Conservation (phyloP, 2,113 vertebrate genomes). For the Alosa alosa region DNA sequence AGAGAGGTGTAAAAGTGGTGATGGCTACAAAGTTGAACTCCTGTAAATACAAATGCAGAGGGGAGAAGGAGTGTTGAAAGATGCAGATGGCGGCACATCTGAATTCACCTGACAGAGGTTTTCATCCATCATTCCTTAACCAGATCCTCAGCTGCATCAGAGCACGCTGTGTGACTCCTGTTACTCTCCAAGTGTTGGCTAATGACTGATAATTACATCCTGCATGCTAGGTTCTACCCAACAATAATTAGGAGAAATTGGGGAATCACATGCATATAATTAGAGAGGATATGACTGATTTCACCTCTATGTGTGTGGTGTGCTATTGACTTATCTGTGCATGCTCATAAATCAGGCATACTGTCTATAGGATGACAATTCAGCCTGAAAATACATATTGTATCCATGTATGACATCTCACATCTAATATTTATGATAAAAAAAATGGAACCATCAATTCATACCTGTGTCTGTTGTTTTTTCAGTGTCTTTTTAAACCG, state of each 20-base stretch:
- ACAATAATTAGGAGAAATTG: constrained; percentile 21
- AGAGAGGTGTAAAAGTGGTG: background rate
- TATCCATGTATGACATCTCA: background rate
- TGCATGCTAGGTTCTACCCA: constrained; percentile 10
- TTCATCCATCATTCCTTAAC: background rate
- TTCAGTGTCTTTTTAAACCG: too few species aligned
- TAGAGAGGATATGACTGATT: background rate
- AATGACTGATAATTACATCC: constrained; percentile 22
- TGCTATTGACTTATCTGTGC: background rate
- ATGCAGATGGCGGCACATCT: background rate
- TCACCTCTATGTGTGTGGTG: background rate
- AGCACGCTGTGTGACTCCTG: background rate
- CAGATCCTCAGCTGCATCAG: background rate
- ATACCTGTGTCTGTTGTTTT: background rate
- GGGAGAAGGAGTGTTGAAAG: background rate
- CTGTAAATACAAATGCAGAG: background rate
- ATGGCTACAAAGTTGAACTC: background rate
- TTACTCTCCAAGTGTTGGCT: background rate
- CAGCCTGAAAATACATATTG: background rate
- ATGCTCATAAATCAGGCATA: background rate
- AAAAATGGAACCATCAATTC: background rate
- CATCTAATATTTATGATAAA: background rate
- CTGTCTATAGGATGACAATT: background rate
- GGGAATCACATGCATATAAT: background rate
- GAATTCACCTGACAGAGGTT: background rate